Evolutionary conservation across 2,797 vertebrate species (phyloP).

Genomic region (Sebastes hopkinsi): DNA sequence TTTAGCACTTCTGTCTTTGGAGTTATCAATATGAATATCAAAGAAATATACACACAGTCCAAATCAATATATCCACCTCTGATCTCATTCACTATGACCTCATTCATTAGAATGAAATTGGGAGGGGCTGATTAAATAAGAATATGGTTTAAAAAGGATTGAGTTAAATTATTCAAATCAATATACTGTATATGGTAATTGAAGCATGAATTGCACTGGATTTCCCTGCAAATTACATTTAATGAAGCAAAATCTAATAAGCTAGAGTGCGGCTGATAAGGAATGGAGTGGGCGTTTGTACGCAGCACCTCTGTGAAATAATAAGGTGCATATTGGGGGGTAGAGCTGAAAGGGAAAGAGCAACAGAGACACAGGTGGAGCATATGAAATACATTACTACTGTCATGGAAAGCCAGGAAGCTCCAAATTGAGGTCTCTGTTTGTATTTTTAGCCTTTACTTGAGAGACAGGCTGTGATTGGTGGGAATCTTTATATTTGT

Average conservation of each 20-base stretch:
- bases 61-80: background rate
- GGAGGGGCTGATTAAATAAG: background rate
- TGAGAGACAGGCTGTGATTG: background rate
- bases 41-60: too few relatives aligned
- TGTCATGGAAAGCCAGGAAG: slow-evolving; percentile 11
- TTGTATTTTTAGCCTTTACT: background rate
- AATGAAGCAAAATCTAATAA: slow-evolving; percentile 7
- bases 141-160: background rate
- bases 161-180: slow-evolving; percentile 1
- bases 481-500: background rate
- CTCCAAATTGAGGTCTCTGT: background rate
- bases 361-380: slow-evolving; percentile 17
- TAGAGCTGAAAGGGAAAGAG: slow-evolving; percentile 12
- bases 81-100: background rate
- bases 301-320: slow-evolving; percentile 2
- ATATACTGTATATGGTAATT: background rate
- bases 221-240: background rate
- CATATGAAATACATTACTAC: background rate
- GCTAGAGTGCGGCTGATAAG: background rate
- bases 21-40: too few relatives aligned
- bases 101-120: background rate
- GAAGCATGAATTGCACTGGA: background rate
- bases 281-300: slow-evolving; percentile 1
- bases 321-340: background rate
- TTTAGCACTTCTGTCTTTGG: too few relatives aligned